Base-by-base conservation (phyloP, 1,140 invertebrate species). In the Listronotus oregonensis region DNA sequence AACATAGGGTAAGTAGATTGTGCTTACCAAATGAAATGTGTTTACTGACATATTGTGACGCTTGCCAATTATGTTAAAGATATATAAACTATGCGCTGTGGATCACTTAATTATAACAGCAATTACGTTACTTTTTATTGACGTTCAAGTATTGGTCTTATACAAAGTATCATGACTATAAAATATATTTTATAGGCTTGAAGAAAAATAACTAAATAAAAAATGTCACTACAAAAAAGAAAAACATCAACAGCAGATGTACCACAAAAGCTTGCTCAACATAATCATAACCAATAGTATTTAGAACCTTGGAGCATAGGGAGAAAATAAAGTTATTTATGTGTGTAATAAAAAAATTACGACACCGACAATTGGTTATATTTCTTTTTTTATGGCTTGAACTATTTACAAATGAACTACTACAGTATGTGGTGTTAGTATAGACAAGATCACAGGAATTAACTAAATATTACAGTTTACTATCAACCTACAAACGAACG, bases 191-290 rank as follows among this genome's bases (percentile, higher is more conserved):
- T 10, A 9, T 27, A 15, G 7, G 2, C n/a, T 52, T 6, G 12
- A 52, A 6, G 17, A 27, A 52, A 27, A 27, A 27, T 27, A 52
- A 17, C 14, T 15, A 52, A 27, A 27, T 17, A 52, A 52, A 52
- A 21, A 10, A 9, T 14, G 3, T 52, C 3, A 37, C 8, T 37
- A 37, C 34, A 8, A 37, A 37, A 37, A 37, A 37, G 11, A 27
- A 14, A 47, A 17, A 73, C 71, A 73, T 69, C 72, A 73, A 73
- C 71, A 73, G 72, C 72, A 73, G 72, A 73, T 72, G 50, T 59
- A 58, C 64, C 72, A 72, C 68, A 68, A 72, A 73, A 73, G 70
- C 72, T 71, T 67, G 70, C 70, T 55, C 27, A 56, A 69, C 63
- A 50, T 66, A 56, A 46, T 56, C 11, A 60, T 44, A 66, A 55